Evolutionary conservation across 2,888 invertebrate species (phyloP), one percentile per base, ranked within the genome.

Genomic region (Ditylenchus weischeri): DNA sequence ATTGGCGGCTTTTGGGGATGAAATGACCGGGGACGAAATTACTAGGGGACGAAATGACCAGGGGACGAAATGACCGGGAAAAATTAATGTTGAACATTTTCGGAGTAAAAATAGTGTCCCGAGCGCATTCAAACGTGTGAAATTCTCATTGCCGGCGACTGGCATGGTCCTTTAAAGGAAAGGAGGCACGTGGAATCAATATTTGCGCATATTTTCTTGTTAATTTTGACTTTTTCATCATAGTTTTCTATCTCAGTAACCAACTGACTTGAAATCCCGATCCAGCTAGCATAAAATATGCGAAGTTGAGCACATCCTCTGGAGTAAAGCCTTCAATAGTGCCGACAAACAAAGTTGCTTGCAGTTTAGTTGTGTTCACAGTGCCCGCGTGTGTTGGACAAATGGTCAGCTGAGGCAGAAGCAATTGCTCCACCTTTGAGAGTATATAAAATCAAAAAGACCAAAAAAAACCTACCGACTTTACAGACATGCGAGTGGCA

Each of bases 391-490:
- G 65, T 10, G 69, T 69, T 1, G 72, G 72, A 21, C 72, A 72
- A 13, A 72, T 54, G 15, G 72, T 72, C 15, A 72, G 57, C 58
- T 72, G 72, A 5, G 72, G 72, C 18, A 72, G 69, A 21, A 69
- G 57, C 43, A 72, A 43, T 54, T 48, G 47, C 21, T 70, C 72
- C 23, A 65, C 67, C 67, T 65, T 47, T 48, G 49, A 29, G 5
- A 29, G 29, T 29, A 29, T 29, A 29, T 29, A 29, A 29, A 29
- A 29, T 29, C 29, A 29, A 54, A 10, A 54, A 29, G n/a, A 29
- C 2, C 11, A 54, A 54, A 23, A 21, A 6, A 29, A 54, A 15
- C 2, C 5, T 23, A 54, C 60, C 13, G 66, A 61, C 18, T 58
- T 64, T 5, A 58, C 64, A 18, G 64, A 57, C 36, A 64, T 64